Conservation (phyloP, 2,888 invertebrate genomes). For the Ceratothoa steindachneri region DNA sequence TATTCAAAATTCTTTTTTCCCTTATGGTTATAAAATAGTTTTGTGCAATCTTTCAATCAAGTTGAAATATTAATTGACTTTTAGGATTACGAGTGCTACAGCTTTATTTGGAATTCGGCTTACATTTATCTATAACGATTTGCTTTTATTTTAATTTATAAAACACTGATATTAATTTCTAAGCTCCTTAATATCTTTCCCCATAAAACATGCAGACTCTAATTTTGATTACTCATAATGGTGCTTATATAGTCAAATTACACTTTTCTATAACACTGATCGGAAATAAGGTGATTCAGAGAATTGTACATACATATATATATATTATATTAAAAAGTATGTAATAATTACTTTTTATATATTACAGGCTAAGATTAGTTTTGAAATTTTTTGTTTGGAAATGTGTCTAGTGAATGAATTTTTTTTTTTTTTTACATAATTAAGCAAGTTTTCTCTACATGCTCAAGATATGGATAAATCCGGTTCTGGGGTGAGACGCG, state of each 20-base stretch:
- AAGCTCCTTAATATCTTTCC: not conserved
- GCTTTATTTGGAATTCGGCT: not conserved
- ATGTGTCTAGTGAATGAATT: not conserved
- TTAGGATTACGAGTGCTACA: not conserved
- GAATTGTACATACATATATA: not conserved
- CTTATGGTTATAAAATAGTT: not conserved
- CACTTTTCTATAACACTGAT: not conserved
- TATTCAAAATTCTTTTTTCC: not conserved
- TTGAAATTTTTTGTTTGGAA: not conserved
- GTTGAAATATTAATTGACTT: no score
- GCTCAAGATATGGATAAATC: not conserved
- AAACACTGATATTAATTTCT: not conserved
- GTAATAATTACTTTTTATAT: not conserved
- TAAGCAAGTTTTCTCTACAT: not conserved
- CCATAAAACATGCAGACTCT: not conserved
- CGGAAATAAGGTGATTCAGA: not conserved
- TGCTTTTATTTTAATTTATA: not conserved
- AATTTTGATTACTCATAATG: constrained; percentile 3
- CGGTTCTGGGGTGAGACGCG: not conserved
- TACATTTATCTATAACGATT: not conserved
- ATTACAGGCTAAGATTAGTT: not conserved
- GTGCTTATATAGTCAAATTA: constrained; percentile 10
- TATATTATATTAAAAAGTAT: not conserved
- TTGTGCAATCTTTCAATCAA: no score
- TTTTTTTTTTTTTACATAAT: not conserved